These are phyloP conservation scores for Desmodus rotundus DNA, from an alignment of 2,113 vertebrate species.

Conservation along the genomic window DNA sequence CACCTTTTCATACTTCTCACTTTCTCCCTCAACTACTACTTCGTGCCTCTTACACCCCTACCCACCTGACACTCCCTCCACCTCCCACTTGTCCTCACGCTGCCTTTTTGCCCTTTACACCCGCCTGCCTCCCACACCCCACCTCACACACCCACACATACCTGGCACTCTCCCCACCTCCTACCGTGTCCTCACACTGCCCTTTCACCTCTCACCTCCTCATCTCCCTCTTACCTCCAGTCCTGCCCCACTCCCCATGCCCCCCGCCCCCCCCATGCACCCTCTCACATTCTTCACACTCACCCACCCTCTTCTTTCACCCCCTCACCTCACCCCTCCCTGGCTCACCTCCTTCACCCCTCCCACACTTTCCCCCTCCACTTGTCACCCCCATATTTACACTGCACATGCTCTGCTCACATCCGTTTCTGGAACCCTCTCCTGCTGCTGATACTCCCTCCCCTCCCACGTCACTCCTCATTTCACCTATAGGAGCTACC, in stretches of 20 bases:
- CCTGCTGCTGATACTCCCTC: not conserved
- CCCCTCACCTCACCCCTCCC: not conserved
- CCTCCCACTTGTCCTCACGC: not conserved
- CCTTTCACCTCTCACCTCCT: not conserved
- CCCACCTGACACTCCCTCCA: not conserved
- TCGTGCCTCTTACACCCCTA: not conserved
- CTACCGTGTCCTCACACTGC: not conserved
- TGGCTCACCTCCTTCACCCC: not conserved
- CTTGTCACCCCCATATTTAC: not conserved
- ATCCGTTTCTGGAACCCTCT: not conserved
- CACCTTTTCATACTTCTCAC: conserved; percentile 12
- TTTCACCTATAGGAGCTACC: not conserved
- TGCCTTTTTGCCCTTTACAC: not conserved
- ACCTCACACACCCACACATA: not conserved
- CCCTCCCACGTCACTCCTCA: not conserved
- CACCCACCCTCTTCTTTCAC: not conserved
- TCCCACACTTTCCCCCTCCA: not conserved
- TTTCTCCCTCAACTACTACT: not conserved
- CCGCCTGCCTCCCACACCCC: not conserved
- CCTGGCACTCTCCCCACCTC: not conserved
- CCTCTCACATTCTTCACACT: not conserved
- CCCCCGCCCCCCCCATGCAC: not conserved
- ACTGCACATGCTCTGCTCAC: not conserved
- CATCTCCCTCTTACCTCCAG: not conserved
- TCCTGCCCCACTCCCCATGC: not conserved